These are phyloP conservation scores for Noctua pronuba DNA, from an alignment of 2,888 invertebrate species.

Conservation along the genomic window DNA sequence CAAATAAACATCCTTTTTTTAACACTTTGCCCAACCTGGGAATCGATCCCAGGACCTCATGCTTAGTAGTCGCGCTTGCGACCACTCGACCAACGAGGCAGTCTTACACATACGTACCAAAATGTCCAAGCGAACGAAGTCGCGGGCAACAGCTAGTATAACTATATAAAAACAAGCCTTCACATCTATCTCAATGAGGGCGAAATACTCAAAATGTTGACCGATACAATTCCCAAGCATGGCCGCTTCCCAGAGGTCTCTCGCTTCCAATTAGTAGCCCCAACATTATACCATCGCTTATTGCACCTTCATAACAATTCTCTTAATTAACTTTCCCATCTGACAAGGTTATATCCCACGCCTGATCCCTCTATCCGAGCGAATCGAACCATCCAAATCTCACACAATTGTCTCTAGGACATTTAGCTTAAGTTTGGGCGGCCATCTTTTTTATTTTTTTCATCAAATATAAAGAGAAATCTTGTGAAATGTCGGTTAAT, in stretches of 20 bases:
- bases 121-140: no score
- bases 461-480: conserved; percentile 67
- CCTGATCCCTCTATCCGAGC: conserved; percentile 30
- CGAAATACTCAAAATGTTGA: conserved; percentile 19
- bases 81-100: no score
- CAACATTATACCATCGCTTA: conserved; percentile 39
- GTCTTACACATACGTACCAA: no score
- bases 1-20: no score
- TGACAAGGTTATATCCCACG: conserved; percentile 32
- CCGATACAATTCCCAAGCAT: conserved; percentile 22
- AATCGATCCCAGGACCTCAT: no score
- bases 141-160: no score
- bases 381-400: conserved; percentile 54
- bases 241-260: conserved; percentile 17
- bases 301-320: conserved; percentile 47
- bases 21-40: no score
- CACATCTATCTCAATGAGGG: background rate
- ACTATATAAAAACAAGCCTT: no score
- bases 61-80: no score
- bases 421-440: conserved; percentile 33
- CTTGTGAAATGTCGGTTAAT: conserved; percentile 66
- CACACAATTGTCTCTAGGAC: conserved; percentile 51
- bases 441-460: conserved; percentile 60
- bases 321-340: conserved; percentile 53
- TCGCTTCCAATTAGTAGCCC: conserved; percentile 47